phyloP scores from a whole-genome alignment of 2,113 vertebrate genomes.

The Leucopsar rothschildi region DNA sequence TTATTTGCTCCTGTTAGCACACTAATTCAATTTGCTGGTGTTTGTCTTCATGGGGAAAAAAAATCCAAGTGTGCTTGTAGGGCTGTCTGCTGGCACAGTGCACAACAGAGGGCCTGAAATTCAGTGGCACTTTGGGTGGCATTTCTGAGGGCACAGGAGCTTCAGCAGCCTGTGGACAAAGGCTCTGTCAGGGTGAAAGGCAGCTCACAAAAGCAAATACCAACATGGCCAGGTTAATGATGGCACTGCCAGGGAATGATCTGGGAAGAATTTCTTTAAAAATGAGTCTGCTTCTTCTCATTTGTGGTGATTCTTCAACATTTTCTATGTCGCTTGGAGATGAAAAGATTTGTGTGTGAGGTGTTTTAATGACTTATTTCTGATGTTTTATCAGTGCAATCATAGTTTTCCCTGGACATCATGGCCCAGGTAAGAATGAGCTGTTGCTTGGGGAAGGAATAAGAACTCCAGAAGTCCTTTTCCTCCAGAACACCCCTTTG shows the following conservation, averaged over 20 bases:
- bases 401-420: not conserved
- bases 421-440: not conserved
- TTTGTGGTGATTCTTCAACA: not conserved
- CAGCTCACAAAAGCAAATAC: not conserved
- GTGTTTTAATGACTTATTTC: not conserved
- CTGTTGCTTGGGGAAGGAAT: not conserved
- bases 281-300: not conserved
- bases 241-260: not conserved
- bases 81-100: not conserved
- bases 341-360: not conserved
- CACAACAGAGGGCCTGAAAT: not conserved
- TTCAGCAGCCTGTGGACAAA: not conserved
- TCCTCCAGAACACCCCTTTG: not conserved
- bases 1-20: not conserved
- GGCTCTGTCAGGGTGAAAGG: not conserved
- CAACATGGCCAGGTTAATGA: not conserved
- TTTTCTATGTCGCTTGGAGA: not conserved
- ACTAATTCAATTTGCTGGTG: constrained; percentile 10
- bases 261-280: not conserved
- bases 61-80: not conserved
- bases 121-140: not conserved
- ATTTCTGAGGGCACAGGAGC: not conserved
- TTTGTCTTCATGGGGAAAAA: not conserved
- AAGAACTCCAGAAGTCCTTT: not conserved
- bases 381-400: not conserved